Base-by-base conservation (phyloP, 2,113 vertebrate species). In the Hymenochirus boettgeri region DNA sequence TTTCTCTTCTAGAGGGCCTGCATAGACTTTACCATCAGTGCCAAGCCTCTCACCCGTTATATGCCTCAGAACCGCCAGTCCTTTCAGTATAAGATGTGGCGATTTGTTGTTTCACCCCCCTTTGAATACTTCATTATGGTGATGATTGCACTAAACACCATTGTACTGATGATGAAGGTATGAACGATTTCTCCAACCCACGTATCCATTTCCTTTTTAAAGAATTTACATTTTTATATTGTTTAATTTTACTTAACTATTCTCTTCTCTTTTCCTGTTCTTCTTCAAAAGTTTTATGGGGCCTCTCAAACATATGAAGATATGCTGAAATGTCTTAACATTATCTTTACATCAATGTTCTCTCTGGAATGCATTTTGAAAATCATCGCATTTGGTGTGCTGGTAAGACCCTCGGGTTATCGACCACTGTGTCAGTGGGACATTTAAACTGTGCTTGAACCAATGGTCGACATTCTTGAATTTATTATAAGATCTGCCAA, bases 151-250 rank as follows among this genome's bases (percentile, higher is more conserved):
- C 87, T 99, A 80, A 99, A 99, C 77, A 99, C 96, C 0, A 89
- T 95, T 47, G 96, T 98, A 17, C 90, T 99, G 52, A 99, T 99
- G 96, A 99, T 99, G 96, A 99, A 97, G 93, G 95, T 97, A 74
- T 72, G 81, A n/a, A n/a, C n/a, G n/a, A n/a, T n/a, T n/a, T n/a
- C n/a, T n/a, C n/a, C n/a, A n/a, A n/a, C n/a, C n/a, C n/a, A n/a
- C n/a, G n/a, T n/a, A n/a, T n/a, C n/a, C n/a, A n/a, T n/a, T n/a
- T n/a, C n/a, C n/a, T n/a, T n/a, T n/a, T n/a, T n/a, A n/a, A n/a
- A n/a, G n/a, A n/a, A n/a, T n/a, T n/a, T n/a, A n/a, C n/a, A n/a
- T n/a, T n/a, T n/a, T n/a, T n/a, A n/a, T n/a, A n/a, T n/a, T n/a
- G n/a, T n/a, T n/a, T n/a, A n/a, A n/a, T n/a, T n/a, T n/a, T n/a